phyloP scores from a whole-genome alignment of 2,113 vertebrate genomes.

The Psophia crepitans region DNA sequence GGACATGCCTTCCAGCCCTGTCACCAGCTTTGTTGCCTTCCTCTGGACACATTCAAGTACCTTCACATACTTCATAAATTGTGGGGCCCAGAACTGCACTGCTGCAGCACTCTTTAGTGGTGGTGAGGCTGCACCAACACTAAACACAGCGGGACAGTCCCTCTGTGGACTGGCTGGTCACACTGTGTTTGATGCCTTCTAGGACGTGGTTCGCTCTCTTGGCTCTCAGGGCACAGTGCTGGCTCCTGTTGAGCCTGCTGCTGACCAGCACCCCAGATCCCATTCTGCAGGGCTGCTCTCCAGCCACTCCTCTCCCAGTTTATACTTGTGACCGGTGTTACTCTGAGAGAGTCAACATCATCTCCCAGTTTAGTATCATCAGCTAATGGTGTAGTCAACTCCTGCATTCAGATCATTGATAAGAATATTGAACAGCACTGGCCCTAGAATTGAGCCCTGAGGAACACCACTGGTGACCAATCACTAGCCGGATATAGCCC shows the following conservation, averaged over 20 bases:
- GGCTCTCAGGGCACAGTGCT: not conserved
- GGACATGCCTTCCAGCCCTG: too few relatives aligned
- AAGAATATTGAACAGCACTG: not conserved
- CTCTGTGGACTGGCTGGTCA: not conserved
- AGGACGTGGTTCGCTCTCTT: not conserved
- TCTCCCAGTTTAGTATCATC: not conserved
- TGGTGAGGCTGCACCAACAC: not conserved
- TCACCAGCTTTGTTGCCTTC: not conserved
- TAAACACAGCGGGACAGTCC: not conserved
- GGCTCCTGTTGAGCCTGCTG: not conserved
- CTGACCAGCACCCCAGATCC: too few relatives aligned
- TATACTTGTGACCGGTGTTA: not conserved
- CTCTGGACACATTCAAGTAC: not conserved
- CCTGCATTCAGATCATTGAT: not conserved
- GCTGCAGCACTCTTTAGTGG: too few relatives aligned
- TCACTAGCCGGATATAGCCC: not conserved
- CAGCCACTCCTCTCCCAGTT: not conserved
- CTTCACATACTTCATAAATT: not conserved
- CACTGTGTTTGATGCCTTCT: not conserved
- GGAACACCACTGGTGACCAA: accelerated
- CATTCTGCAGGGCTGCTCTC: not conserved
- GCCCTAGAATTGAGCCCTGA: not conserved
- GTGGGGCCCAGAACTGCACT: not conserved
- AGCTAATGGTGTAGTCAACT: not conserved
- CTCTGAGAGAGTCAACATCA: not conserved